phyloP scores from a whole-genome alignment of 2,888 invertebrate species.

The Drosophila testacea region DNA sequence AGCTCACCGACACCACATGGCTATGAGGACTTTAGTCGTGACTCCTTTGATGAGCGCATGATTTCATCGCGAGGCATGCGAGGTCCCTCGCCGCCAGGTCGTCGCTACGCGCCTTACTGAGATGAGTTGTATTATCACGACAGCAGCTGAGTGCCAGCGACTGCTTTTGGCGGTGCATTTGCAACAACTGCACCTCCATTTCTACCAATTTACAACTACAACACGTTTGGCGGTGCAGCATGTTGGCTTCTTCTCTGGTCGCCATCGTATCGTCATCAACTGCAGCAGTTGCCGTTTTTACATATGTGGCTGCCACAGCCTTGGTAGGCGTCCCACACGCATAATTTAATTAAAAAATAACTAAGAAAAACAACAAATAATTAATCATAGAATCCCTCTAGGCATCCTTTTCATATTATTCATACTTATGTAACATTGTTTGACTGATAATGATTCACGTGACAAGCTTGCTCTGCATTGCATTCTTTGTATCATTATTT shows the following conservation, averaged over 20 bases:
- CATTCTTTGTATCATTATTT: constrained; percentile 43
- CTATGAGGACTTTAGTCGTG: constrained; percentile 95
- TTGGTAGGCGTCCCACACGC: constrained; percentile 44
- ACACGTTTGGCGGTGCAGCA: constrained; percentile 19
- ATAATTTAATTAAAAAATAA: constrained; percentile 30
- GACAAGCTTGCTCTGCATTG: constrained; percentile 14
- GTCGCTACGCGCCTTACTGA: constrained; percentile 94
- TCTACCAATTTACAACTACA: constrained; percentile 42
- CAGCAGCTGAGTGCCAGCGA: constrained; percentile 69
- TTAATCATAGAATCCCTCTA: constrained; percentile 35
- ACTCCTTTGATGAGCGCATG: constrained; percentile 93
- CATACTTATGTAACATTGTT: constrained; percentile 41
- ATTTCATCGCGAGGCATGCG: constrained; percentile 87
- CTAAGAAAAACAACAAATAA: constrained; percentile 29
- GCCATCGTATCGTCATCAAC: constrained; percentile 33
- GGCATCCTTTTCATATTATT: constrained; percentile 46
- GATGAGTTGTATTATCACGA: constrained; percentile 83
- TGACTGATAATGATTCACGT: constrained; percentile 53
- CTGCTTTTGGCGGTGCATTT: constrained; percentile 38
- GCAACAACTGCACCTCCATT: constrained; percentile 42
- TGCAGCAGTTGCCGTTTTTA: constrained; percentile 53
- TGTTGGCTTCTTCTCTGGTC: constrained; percentile 65
- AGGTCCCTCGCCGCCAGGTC: constrained; percentile 93
- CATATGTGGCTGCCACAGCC: constrained; percentile 55
- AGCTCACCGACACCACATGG: constrained; percentile 86